A percentile compares a stretch with the other conserved stretches of the same genome.
Evolutionary conservation across 2,888 invertebrate genomes (phyloP).

Genomic region (Gymnoscelis rufifasciata): DNA sequence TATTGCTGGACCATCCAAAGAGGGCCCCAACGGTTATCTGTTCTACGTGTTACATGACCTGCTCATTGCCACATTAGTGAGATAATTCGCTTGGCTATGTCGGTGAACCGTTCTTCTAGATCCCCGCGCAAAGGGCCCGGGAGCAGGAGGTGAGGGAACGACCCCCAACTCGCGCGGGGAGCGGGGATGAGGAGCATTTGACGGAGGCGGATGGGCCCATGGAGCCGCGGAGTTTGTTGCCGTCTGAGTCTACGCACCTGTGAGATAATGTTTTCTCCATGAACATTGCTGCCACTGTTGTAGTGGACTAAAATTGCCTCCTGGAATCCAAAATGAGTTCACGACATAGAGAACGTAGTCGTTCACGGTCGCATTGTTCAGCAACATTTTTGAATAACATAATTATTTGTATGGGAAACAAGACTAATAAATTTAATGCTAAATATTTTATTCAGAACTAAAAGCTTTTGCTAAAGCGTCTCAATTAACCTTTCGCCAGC

Average conservation of each 20-base stretch:
- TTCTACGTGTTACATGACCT: no score
- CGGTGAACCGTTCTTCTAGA: constrained; percentile 94
- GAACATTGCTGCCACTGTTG: background rate
- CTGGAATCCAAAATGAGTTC: constrained; percentile 73
- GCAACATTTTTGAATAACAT: no score
- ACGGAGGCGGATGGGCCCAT: constrained; percentile 88
- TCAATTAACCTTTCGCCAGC: no score
- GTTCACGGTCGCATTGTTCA: constrained; percentile 58
- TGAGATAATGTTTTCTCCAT: background rate
- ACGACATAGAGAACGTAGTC: constrained; percentile 62
- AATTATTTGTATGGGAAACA: no score
- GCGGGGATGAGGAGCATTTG: constrained; percentile 74
- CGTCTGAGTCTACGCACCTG: constrained; percentile 87
- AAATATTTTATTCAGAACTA: no score
- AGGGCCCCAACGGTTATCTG: no score
- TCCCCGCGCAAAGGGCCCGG: constrained; percentile 86
- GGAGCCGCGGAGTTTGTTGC: constrained; percentile 86
- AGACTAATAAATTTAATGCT: no score
- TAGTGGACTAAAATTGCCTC: background rate
- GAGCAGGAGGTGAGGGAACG: constrained; percentile 81
- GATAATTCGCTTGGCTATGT: no score
- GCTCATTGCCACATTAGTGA: no score
- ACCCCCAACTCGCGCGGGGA: constrained; percentile 59
- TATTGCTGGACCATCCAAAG: no score
- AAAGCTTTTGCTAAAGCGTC: no score